Evolutionary conservation across 2,888 invertebrate genomes (phyloP), one percentile per base, ranked within the genome.

Genomic region (Stratiomys singularior): DNA sequence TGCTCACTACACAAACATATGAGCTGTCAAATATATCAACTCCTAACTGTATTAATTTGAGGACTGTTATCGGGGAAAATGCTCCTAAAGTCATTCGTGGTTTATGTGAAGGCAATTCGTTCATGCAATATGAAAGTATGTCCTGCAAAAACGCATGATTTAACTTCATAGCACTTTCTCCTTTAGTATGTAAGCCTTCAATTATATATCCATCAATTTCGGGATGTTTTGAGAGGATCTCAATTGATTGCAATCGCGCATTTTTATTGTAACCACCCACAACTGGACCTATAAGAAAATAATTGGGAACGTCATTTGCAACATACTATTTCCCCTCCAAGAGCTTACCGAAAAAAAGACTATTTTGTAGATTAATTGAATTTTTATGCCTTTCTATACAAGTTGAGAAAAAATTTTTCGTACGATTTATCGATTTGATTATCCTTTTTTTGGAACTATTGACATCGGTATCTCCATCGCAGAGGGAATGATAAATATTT

Each of bases 1-100:
- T 92, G 0, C 94, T 92, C 9, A 93, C 88, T 78, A 92, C 88
- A 76, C 91, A 91, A 44, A 94, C 93, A 86, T 95, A 95, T 0
- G 96, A 93, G 0, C 95, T 93, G 84, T 98, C 97, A 86, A 98
- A 96, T 15, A 97, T 85, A 86, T 98, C 98, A 81, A 96, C 90
- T 21, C 97, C 97, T 37, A 91, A 83, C 81, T 91, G 89, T 44
- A 97, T 90, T 0, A 96, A 90, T 79, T 92, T 88, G 77, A 97
- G 84, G 56, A 95, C 89, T 30, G 91, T 88, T 3, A 91, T 87
- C 1, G 97, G 96, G 83, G 91, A 91, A 91, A 94, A 96, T 74
- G 93, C 91, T 1, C 96, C 96, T 83, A 94, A 92, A 80, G 95
- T 89, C 52, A 94, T 88, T 79, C 91, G 89, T 4, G 95, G 87